These are phyloP conservation scores for Eubasilissa regina DNA, from an alignment of 1,140 invertebrate species.

Conservation along the genomic window DNA sequence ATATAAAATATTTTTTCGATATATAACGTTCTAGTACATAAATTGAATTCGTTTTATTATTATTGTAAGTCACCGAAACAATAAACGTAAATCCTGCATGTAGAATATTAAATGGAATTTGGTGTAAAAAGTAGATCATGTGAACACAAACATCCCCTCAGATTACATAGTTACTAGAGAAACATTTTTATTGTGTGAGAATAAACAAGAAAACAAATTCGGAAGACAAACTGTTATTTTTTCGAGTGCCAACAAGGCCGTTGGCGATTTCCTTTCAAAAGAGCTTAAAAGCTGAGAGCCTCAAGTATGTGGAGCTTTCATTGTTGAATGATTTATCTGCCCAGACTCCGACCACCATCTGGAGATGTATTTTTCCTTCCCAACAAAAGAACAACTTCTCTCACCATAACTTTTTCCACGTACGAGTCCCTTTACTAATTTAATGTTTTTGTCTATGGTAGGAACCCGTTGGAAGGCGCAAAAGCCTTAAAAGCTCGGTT, in stretches of 20 bases:
- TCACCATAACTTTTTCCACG: slow-evolving; percentile 30
- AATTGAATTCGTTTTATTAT: slow-evolving; percentile 10
- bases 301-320: slow-evolving; percentile 39
- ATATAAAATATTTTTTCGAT: no score
- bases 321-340: slow-evolving; percentile 45
- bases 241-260: slow-evolving; percentile 37
- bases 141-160: neutral
- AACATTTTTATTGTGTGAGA: slow-evolving; percentile 27
- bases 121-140: no score
- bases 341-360: slow-evolving; percentile 24
- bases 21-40: no score
- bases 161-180: slow-evolving; percentile 16
- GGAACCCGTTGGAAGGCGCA: slow-evolving; percentile 30
- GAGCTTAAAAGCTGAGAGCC: slow-evolving; percentile 39
- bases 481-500: slow-evolving; percentile 44
- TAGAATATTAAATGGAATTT: no score
- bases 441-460: slow-evolving; percentile 42
- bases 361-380: slow-evolving; percentile 28
- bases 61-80: no score
- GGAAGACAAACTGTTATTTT: slow-evolving; percentile 40
- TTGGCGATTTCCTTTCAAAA: slow-evolving; percentile 31
- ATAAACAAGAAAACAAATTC: slow-evolving; percentile 35
- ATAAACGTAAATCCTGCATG: no score
- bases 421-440: slow-evolving; percentile 30
- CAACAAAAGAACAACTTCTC: slow-evolving; percentile 29